phyloP scores from a whole-genome alignment of 2,113 vertebrate genomes.

The Eclectus roratus region DNA sequence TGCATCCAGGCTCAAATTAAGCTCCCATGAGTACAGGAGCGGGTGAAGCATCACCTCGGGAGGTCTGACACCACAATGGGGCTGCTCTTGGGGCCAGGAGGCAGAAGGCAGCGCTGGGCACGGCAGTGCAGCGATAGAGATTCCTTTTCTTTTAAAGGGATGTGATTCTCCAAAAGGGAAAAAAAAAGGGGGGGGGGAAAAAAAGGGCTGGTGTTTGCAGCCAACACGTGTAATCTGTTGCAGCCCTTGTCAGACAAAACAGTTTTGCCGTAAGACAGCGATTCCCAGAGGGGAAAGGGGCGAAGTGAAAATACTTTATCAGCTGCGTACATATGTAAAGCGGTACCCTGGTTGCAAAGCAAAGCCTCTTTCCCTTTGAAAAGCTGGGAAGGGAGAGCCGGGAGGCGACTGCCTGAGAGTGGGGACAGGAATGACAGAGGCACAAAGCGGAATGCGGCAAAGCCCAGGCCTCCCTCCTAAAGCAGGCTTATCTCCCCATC shows the following conservation, averaged over 20 bases:
- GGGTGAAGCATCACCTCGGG: neutral
- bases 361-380: slow-evolving; percentile 52
- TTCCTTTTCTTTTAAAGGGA: neutral
- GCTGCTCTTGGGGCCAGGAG: neutral
- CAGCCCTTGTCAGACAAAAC: slow-evolving; percentile 72
- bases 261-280: slow-evolving; percentile 58
- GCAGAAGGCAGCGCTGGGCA: neutral
- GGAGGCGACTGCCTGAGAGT: slow-evolving; percentile 8
- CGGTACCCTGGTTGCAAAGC: slow-evolving; percentile 61
- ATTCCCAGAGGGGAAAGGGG: slow-evolving; percentile 72
- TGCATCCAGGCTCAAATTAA: neutral
- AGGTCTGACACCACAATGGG: accelerated
- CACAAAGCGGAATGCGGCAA: slow-evolving; percentile 6
- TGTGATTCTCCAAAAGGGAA: neutral
- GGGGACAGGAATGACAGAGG: slow-evolving; percentile 21
- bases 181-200: neutral
- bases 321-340: slow-evolving; percentile 75
- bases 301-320: slow-evolving; percentile 76
- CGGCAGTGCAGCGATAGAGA: neutral
- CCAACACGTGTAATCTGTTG: slow-evolving; percentile 62
- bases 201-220: slow-evolving; percentile 53
- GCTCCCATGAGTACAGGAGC: neutral
- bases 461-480: neutral
- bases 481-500: neutral
- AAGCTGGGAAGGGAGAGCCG: neutral